phyloP scores from a whole-genome alignment of 1,140 invertebrate genomes.

The Ips typographus region DNA sequence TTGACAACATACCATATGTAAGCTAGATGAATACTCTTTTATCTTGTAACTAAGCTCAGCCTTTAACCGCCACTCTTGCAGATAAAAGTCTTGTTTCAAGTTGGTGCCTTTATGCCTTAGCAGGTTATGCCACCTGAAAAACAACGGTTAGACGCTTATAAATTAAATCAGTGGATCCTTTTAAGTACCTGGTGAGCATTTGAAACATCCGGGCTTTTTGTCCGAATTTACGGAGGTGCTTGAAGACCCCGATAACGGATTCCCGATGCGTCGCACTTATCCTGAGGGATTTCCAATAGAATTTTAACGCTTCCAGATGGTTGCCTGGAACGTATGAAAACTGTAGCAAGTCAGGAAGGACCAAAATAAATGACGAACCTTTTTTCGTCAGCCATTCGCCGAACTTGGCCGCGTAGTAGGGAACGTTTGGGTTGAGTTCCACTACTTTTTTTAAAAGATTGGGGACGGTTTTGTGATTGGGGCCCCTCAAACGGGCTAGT shows the following conservation, averaged over 20 bases:
- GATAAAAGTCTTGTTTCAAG: constrained; percentile 46
- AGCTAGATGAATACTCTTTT: constrained; percentile 45
- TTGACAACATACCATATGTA: constrained; percentile 35
- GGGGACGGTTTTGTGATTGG: constrained; percentile 57
- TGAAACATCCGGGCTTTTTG: constrained; percentile 65
- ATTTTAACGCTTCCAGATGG: constrained; percentile 54
- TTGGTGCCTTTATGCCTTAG: constrained; percentile 40
- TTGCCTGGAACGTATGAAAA: constrained; percentile 50
- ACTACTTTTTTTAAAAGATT: constrained; percentile 60
- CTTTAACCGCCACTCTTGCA: constrained; percentile 50
- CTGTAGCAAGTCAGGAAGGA: background rate
- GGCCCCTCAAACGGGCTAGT: constrained; percentile 59
- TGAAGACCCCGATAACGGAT: constrained; percentile 60
- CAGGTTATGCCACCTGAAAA: constrained; percentile 46
- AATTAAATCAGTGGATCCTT: background rate
- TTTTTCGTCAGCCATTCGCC: constrained; percentile 66
- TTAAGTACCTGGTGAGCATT: constrained; percentile 60
- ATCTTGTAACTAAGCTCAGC: constrained; percentile 48
- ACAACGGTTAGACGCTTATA: background rate
- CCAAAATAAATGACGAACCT: constrained; percentile 53
- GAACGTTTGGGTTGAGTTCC: constrained; percentile 63
- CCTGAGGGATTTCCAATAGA: constrained; percentile 62
- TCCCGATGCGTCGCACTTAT: constrained; percentile 55
- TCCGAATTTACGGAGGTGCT: constrained; percentile 61
- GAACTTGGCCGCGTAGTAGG: constrained; percentile 67